Conservation (phyloP, 2,113 vertebrate genomes). For the Erpornis zantholeuca region DNA sequence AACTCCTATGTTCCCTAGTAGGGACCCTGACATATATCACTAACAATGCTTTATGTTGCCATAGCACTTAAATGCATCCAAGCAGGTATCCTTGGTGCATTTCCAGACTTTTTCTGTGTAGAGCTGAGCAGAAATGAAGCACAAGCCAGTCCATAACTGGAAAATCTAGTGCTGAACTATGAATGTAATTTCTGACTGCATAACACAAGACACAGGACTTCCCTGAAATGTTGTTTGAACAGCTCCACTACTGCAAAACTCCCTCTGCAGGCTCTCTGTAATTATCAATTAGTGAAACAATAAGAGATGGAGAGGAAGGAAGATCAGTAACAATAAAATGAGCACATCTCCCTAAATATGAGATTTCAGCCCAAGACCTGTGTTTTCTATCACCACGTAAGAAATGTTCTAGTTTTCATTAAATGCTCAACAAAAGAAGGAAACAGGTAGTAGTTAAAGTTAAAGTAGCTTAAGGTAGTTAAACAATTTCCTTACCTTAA, state of each 20-base stretch:
- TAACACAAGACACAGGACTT: not conserved
- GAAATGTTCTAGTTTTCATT: not conserved
- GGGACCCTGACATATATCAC: not conserved
- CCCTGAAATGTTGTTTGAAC: not conserved
- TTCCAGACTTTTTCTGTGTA: not conserved
- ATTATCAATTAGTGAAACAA: not conserved
- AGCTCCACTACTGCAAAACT: not conserved
- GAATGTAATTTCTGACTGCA: not conserved
- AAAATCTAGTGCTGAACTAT: not conserved
- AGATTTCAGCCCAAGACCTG: not conserved
- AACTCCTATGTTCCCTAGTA: not conserved
- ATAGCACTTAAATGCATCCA: not conserved
- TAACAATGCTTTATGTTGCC: not conserved
- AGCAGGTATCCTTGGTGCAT: no score
- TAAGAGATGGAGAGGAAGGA: not conserved
- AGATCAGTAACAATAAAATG: not conserved
- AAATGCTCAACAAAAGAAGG: constrained; percentile 12
- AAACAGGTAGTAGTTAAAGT: not conserved
- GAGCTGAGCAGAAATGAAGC: not conserved
- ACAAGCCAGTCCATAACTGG: not conserved
- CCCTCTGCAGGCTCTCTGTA: not conserved
- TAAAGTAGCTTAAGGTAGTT: not conserved
- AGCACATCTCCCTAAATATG: not conserved
- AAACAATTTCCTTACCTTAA: not conserved
- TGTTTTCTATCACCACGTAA: not conserved